These are phyloP conservation scores for Lydus trimaculatus DNA, from an alignment of 2,888 invertebrate species.

Conservation along the genomic window DNA sequence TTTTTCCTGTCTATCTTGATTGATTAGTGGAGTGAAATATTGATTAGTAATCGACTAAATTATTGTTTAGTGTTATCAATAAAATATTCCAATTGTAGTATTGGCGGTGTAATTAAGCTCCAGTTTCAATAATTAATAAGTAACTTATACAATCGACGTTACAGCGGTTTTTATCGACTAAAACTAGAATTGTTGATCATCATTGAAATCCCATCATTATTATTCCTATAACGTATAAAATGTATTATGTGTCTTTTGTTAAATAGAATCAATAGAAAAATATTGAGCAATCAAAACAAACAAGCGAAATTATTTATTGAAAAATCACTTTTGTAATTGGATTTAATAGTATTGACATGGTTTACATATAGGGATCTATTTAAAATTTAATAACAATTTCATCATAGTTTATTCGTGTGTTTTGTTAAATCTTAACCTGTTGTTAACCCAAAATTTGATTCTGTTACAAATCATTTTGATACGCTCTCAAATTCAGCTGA, in stretches of 20 bases:
- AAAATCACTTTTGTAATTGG: neutral
- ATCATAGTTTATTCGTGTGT: neutral
- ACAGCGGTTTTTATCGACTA: neutral
- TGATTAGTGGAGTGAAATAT: neutral
- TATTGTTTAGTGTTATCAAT: neutral
- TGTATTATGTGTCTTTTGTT: neutral
- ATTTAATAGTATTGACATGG: neutral
- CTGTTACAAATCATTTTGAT: slow-evolving; percentile 24
- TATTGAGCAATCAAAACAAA: neutral
- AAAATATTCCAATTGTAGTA: neutral
- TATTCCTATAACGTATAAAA: neutral
- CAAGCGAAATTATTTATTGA: neutral
- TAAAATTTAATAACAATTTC: neutral
- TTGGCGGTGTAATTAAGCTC: neutral
- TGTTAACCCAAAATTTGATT: neutral
- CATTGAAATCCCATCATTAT: neutral
- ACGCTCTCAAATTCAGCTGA: slow-evolving; percentile 18
- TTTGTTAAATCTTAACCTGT: no score
- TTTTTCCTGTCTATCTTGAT: neutral
- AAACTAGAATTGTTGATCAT: neutral
- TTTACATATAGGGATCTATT: neutral
- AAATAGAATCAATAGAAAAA: neutral
- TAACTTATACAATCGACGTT: neutral
- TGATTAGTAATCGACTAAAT: neutral
- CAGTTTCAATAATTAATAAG: neutral